Conservation (phyloP, 2,113 vertebrate species). For the Vimba vimba region DNA sequence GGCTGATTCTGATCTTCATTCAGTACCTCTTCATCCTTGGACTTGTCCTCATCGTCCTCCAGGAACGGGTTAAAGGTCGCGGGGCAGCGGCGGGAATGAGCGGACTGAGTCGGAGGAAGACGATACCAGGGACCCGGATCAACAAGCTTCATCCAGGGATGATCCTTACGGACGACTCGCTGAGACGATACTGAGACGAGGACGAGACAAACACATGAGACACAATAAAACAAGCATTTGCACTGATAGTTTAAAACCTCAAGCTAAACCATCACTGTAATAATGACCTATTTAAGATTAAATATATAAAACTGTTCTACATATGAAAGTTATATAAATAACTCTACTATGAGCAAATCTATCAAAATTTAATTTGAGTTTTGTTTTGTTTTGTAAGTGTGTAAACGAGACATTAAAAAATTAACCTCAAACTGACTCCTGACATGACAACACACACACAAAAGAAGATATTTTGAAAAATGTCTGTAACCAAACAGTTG, state of each 20-base stretch:
- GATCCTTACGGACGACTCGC: not conserved
- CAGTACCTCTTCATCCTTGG: not conserved
- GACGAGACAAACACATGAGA: not conserved
- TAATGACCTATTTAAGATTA: too few relatives aligned
- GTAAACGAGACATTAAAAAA: too few relatives aligned
- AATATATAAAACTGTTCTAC: too few relatives aligned
- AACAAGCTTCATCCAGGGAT: conserved; percentile 86
- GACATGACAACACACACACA: too few relatives aligned
- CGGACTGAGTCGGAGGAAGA: conserved; percentile 77
- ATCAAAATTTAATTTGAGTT: too few relatives aligned
- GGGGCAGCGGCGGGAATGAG: conserved; percentile 33
- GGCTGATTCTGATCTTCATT: not conserved
- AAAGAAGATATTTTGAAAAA: too few relatives aligned
- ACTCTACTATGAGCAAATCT: too few relatives aligned
- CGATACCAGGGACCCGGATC: conserved; percentile 85
- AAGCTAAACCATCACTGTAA: not conserved
- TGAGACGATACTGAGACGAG: not conserved
- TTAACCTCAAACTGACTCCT: too few relatives aligned
- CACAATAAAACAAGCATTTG: not conserved
- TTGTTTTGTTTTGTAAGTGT: too few relatives aligned
- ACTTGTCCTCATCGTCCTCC: conserved; percentile 63
- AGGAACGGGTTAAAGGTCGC: conserved; percentile 85
- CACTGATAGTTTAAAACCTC: not conserved
- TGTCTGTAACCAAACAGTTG: too few relatives aligned
- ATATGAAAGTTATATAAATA: too few relatives aligned